These are phyloP conservation scores for Ispidina picta DNA, from an alignment of 2,797 vertebrate genomes.

Conservation along the genomic window DNA sequence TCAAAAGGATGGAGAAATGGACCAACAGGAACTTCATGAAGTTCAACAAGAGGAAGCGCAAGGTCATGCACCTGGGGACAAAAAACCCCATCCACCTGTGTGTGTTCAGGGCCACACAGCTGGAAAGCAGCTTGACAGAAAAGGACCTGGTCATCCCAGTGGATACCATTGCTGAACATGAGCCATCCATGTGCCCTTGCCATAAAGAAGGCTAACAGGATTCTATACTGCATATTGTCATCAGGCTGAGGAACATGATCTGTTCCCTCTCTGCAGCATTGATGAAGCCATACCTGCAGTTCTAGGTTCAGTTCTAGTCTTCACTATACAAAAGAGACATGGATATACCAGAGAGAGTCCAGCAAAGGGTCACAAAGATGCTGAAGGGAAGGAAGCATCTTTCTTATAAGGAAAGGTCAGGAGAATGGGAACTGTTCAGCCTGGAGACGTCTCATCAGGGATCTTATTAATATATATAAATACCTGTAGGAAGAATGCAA, in stretches of 20 bases:
- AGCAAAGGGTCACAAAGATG: background rate
- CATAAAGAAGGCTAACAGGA: background rate
- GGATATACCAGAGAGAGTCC: background rate
- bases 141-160: background rate
- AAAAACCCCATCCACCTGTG: background rate
- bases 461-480: background rate
- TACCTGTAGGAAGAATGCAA: background rate
- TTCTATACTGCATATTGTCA: background rate
- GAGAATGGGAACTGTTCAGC: background rate
- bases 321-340: no score
- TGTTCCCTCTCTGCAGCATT: background rate
- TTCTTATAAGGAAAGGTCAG: background rate
- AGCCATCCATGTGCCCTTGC: background rate
- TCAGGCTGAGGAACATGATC: background rate
- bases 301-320: background rate
- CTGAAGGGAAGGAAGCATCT: background rate
- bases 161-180: background rate
- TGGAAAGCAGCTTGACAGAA: background rate
- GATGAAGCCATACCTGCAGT: background rate
- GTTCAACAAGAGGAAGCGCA: background rate
- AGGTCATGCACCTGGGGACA: background rate
- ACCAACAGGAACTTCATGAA: background rate
- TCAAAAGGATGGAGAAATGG: background rate
- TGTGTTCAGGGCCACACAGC: fast-evolving
- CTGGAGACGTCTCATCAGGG: background rate